A percentile compares a stretch with the other conserved stretches of the same genome.
Evolutionary conservation across 1,140 invertebrate species (phyloP).

Genomic region (Ditylenchus dipsaci): DNA sequence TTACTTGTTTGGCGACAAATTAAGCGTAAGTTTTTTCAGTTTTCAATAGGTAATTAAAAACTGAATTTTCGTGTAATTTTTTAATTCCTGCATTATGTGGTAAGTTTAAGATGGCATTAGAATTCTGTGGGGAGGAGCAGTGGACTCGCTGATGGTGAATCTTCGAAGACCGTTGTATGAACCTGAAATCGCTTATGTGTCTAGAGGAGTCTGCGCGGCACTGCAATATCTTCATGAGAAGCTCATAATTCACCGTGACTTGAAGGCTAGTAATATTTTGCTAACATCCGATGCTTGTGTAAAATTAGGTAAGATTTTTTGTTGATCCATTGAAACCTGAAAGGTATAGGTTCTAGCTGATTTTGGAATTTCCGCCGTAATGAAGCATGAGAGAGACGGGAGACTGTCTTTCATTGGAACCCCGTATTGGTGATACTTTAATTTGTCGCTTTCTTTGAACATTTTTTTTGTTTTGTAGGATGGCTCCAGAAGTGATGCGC

Average conservation of each 20-base stretch:
- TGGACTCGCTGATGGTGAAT: slow-evolving; percentile 96
- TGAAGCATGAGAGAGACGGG: slow-evolving; percentile 85
- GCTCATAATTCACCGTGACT: slow-evolving; percentile 86
- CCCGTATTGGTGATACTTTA: slow-evolving; percentile 65
- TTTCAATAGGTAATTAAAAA: not conserved
- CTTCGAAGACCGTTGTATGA: slow-evolving; percentile 90
- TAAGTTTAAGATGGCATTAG: slow-evolving; percentile 77
- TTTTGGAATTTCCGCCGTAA: slow-evolving; percentile 98
- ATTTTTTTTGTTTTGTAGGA: slow-evolving; percentile 63
- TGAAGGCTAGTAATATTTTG: slow-evolving; percentile 88
- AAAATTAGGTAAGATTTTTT: slow-evolving; percentile 74
- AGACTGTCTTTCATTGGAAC: slow-evolving; percentile 97
- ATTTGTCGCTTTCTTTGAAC: not conserved
- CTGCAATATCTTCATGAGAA: slow-evolving; percentile 71
- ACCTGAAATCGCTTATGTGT: slow-evolving; percentile 86
- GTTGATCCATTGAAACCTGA: not conserved
- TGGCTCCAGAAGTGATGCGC: slow-evolving; percentile 96
- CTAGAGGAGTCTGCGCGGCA: slow-evolving; percentile 75
- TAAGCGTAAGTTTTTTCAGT: slow-evolving; percentile 29
- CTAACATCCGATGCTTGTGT: slow-evolving; percentile 89
- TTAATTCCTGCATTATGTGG: not conserved
- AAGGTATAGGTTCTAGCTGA: slow-evolving; percentile 69
- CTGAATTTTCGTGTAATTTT: not conserved
- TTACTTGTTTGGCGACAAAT: slow-evolving; percentile 68
- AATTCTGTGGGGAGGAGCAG: slow-evolving; percentile 96